These are phyloP conservation scores for Cyclophora punctaria DNA, from an alignment of 2,888 invertebrate genomes.

Conservation along the genomic window DNA sequence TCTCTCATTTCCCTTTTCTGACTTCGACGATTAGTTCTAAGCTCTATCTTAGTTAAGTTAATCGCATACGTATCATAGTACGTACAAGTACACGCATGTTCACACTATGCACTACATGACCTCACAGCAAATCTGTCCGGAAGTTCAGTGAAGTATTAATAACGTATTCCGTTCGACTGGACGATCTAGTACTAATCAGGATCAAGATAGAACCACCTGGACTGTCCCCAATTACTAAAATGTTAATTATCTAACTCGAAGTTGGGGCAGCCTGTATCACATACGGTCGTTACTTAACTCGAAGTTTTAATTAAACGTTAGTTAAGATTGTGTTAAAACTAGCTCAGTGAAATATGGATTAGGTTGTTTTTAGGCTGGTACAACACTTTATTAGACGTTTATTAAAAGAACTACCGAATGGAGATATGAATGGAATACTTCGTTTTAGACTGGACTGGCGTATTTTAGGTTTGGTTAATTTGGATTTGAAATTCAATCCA, in stretches of 20 bases:
- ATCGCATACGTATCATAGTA: neutral
- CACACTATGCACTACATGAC: neutral
- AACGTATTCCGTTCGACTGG: constrained; percentile 38
- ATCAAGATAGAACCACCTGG: constrained; percentile 32
- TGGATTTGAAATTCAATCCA: too few relatives aligned
- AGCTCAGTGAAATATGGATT: too few relatives aligned
- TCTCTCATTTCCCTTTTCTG: neutral
- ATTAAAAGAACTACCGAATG: too few relatives aligned
- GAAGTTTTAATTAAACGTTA: constrained; percentile 35
- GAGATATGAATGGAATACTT: too few relatives aligned
- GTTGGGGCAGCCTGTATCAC: constrained; percentile 22
- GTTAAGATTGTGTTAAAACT: constrained; percentile 21
- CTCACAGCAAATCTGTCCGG: constrained; percentile 11
- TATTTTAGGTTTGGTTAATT: too few relatives aligned
- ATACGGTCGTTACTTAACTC: constrained; percentile 25
- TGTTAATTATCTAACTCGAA: constrained; percentile 38
- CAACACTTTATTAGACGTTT: too few relatives aligned
- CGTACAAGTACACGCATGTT: too few relatives aligned
- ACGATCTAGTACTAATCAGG: constrained; percentile 44
- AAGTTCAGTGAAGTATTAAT: constrained; percentile 38
- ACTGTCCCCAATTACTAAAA: constrained; percentile 30
- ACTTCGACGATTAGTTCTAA: neutral
- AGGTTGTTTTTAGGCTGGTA: too few relatives aligned
- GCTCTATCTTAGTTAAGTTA: neutral
- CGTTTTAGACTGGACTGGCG: too few relatives aligned